Percentiles rank a stretch among this genome's conserved stretches.
Evolutionary conservation across 2,888 invertebrate genomes (phyloP).

Genomic region (Cryptocephalus moraei): DNA sequence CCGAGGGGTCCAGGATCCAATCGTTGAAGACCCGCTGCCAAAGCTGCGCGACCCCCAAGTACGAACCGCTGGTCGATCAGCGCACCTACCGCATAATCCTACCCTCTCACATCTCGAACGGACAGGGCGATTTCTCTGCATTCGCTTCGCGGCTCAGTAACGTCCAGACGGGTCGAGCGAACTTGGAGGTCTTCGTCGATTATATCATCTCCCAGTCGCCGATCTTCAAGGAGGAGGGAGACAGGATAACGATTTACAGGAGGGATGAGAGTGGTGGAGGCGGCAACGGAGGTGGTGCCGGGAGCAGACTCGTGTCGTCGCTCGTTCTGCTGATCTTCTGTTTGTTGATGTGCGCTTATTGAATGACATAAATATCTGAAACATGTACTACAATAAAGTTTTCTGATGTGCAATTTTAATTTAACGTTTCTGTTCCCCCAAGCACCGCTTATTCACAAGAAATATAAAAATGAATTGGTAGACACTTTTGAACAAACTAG

Average conservation of each 20-base stretch:
- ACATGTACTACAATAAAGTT: no score
- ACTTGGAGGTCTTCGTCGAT: conserved; percentile 44
- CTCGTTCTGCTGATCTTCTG: no score
- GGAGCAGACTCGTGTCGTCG: no score
- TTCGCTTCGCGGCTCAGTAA: conserved; percentile 43
- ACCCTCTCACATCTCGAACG: conserved; percentile 50
- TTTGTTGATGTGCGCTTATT: no score
- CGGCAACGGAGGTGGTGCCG: no score
- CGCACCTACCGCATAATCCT: conserved; percentile 53
- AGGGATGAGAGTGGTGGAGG: neutral
- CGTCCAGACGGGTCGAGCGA: conserved; percentile 37
- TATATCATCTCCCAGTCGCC: conserved; percentile 43
- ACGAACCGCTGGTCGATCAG: conserved; percentile 45
- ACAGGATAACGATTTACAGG: conserved; percentile 36
- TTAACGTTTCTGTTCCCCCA: no score
- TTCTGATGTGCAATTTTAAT: no score
- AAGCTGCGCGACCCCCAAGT: conserved; percentile 52
- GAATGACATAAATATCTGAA: no score
- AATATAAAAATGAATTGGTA: no score
- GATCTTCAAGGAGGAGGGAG: conserved; percentile 44
- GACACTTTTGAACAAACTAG: no score
- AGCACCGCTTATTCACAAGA: no score
- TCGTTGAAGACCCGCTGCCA: conserved; percentile 48
- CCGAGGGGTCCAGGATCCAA: conserved; percentile 48
- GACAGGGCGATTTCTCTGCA: conserved; percentile 56